Evolutionary conservation across 1,140 invertebrate genomes (phyloP).

Genomic region (Drosophila busckii): DNA sequence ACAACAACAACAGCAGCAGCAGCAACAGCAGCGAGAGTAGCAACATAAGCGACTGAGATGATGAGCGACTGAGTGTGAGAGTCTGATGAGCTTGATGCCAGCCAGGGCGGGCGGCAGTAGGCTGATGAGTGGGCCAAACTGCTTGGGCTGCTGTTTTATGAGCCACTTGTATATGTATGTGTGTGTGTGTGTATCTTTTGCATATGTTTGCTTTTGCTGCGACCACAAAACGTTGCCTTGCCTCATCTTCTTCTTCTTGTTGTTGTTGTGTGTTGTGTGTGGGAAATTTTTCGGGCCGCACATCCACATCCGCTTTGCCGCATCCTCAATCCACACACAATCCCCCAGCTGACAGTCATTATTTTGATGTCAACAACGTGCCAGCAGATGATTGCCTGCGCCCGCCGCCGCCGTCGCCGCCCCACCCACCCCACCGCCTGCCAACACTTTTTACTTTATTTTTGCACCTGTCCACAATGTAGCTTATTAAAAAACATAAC

Average conservation of each 20-base stretch:
- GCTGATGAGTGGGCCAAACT: conserved; percentile 31
- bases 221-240: conserved; percentile 40
- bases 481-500: conserved; percentile 60
- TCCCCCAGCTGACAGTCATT: conserved; percentile 45
- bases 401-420: not conserved
- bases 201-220: conserved; percentile 48
- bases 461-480: conserved; percentile 59
- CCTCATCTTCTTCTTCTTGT: too few species aligned
- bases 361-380: conserved; percentile 73
- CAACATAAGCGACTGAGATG: conserved; percentile 4
- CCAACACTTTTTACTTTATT: conserved; percentile 52
- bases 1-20: conserved; percentile 8
- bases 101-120: not conserved
- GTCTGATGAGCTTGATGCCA: conserved; percentile 19
- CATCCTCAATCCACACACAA: conserved; percentile 7
- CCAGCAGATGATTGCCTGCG: conserved; percentile 56
- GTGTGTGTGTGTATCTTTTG: conserved; percentile 20
- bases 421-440: not conserved
- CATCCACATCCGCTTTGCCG: not conserved
- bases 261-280: conserved; percentile 17
- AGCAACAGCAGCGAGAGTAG: too few species aligned
- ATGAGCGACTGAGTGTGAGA: too few species aligned
- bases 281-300: conserved; percentile 23
- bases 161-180: conserved; percentile 19
- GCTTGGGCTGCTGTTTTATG: conserved; percentile 31